phyloP scores from a whole-genome alignment of 2,797 vertebrate species.

The Danio jaintianensis region DNA sequence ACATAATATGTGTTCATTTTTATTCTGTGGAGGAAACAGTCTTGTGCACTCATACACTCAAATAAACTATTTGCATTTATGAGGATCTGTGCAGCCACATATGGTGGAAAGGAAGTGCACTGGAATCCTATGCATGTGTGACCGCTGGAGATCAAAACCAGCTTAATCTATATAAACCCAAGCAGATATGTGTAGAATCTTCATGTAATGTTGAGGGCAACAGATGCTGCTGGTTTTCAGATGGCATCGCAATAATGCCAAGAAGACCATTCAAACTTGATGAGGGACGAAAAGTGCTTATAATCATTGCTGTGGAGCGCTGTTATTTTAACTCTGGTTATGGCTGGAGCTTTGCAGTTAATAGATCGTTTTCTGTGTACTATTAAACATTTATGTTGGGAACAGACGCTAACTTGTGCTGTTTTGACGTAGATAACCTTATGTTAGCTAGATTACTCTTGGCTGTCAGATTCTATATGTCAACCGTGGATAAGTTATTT shows the following conservation, averaged over 20 bases:
- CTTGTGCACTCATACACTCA: conserved; percentile 34
- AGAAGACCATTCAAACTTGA: conserved; percentile 23
- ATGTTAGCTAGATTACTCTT: neutral
- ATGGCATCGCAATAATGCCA: conserved; percentile 19
- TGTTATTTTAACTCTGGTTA: conserved; percentile 22
- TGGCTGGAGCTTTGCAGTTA: conserved; percentile 17
- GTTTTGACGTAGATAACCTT: neutral
- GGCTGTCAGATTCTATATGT: conserved; percentile 30
- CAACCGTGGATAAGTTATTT: conserved; percentile 39
- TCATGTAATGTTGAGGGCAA: conserved; percentile 26
- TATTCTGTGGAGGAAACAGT: neutral
- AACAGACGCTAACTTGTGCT: neutral
- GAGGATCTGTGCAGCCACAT: conserved; percentile 45
- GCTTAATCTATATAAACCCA: conserved; percentile 44
- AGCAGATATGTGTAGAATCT: conserved; percentile 32
- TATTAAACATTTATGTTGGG: neutral
- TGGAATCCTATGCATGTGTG: conserved; percentile 55
- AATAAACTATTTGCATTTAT: conserved; percentile 37
- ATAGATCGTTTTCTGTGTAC: conserved; percentile 12
- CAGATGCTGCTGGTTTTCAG: conserved; percentile 26
- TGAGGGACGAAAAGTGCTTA: conserved; percentile 13
- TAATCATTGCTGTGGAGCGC: conserved; percentile 12
- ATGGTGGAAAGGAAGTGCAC: conserved; percentile 43
- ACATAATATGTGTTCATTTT: too few relatives aligned
- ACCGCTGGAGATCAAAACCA: conserved; percentile 45